phyloP scores from a whole-genome alignment of 2,113 vertebrate genomes.

The Vulpes ferrilata region DNA sequence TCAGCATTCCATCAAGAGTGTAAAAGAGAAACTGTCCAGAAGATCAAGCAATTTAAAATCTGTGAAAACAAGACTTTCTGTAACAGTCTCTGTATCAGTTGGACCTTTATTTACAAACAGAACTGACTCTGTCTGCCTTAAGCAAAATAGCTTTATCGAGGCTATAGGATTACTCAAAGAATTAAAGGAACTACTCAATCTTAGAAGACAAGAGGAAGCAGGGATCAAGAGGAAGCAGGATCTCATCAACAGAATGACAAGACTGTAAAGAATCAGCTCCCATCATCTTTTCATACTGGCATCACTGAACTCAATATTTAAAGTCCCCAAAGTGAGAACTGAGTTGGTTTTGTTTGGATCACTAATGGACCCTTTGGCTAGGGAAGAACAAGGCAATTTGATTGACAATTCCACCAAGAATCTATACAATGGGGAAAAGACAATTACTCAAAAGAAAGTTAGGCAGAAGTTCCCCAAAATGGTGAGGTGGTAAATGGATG shows the following conservation, averaged over 20 bases:
- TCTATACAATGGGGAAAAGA: neutral
- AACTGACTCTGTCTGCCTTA: neutral
- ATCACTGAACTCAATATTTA: neutral
- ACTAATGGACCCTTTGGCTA: neutral
- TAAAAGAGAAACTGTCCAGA: conserved; percentile 61
- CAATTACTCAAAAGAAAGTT: neutral
- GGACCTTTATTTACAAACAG: neutral
- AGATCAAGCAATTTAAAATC: conserved; percentile 62
- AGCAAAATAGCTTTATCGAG: neutral
- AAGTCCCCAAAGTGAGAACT: neutral
- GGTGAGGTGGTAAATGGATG: neutral
- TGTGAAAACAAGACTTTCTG: conserved; percentile 37
- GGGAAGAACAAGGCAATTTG: neutral
- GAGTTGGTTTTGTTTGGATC: neutral
- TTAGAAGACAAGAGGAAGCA: neutral
- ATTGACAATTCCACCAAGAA: neutral
- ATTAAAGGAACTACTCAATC: neutral
- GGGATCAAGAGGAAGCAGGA: neutral
- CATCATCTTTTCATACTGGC: neutral
- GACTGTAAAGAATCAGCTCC: neutral
- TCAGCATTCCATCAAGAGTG: conserved; percentile 38
- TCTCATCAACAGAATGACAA: neutral
- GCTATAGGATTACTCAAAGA: neutral
- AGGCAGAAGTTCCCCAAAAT: neutral
- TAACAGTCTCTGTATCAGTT: neutral